phyloP scores from a whole-genome alignment of 2,797 vertebrate genomes.

The Glyptemys insculpta region DNA sequence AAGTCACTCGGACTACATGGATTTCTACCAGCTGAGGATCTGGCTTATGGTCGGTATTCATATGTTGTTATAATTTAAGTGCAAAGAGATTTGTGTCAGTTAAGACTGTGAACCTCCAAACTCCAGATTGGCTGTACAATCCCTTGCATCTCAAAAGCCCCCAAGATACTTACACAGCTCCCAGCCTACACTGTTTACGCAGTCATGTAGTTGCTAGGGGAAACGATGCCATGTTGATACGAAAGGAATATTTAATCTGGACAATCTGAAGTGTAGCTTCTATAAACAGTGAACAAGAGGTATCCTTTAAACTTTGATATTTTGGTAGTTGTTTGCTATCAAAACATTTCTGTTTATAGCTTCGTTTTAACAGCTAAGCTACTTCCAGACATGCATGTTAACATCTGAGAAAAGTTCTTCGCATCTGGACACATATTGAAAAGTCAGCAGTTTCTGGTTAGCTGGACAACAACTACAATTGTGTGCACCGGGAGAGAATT shows the following conservation, averaged over 20 bases:
- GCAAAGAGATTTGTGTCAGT: neutral
- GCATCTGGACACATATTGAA: slow-evolving; percentile 65
- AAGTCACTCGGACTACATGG: neutral
- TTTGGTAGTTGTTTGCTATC: slow-evolving; percentile 67
- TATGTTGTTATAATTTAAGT: neutral
- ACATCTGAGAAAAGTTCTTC: slow-evolving; percentile 70
- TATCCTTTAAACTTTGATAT: slow-evolving; percentile 59
- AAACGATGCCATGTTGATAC: neutral
- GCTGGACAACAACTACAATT: slow-evolving; percentile 59
- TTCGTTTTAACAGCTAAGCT: slow-evolving; percentile 75
- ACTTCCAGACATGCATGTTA: slow-evolving; percentile 67
- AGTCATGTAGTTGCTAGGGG: neutral
- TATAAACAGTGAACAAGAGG: slow-evolving; percentile 55
- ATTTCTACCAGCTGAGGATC: neutral
- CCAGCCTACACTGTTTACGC: neutral
- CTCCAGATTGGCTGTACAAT: neutral
- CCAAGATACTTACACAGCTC: neutral
- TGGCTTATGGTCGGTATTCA: fast-evolving
- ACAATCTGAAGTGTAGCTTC: neutral
- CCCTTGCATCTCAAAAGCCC: neutral
- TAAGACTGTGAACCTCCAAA: neutral
- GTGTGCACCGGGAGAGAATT: slow-evolving; percentile 43
- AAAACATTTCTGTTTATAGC: slow-evolving; percentile 71
- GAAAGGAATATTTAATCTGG: slow-evolving; percentile 43
- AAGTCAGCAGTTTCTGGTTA: slow-evolving; percentile 67